phyloP scores from a whole-genome alignment of 2,797 vertebrate species.

The Aldrovandia affinis region DNA sequence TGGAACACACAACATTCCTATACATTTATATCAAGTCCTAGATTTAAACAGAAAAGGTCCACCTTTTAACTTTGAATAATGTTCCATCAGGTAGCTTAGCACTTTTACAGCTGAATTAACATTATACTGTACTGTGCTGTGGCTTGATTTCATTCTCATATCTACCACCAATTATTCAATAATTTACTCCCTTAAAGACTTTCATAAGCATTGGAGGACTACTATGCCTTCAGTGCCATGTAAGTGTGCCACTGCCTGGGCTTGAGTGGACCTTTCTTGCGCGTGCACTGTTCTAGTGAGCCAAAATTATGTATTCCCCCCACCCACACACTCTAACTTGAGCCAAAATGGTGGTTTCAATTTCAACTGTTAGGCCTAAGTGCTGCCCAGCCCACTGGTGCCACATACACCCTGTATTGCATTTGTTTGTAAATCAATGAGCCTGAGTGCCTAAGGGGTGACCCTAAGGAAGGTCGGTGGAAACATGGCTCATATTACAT shows the following conservation, averaged over 20 bases:
- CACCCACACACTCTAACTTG: background rate
- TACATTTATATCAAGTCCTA: background rate
- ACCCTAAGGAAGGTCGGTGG: background rate
- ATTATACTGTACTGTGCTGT: background rate
- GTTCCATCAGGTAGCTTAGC: background rate
- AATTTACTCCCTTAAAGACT: background rate
- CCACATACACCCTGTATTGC: background rate
- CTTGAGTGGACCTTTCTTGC: background rate
- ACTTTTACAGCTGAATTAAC: background rate
- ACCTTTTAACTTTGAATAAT: background rate
- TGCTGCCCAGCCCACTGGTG: too few relatives aligned
- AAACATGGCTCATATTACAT: background rate
- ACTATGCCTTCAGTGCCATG: too few relatives aligned
- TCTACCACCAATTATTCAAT: background rate
- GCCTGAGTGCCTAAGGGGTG: background rate
- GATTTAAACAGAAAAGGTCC: background rate
- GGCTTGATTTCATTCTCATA: background rate
- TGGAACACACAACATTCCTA: background rate
- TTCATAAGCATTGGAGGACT: background rate
- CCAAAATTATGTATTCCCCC: background rate
- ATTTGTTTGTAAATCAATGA: constrained; percentile 6
- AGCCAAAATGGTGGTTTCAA: background rate
- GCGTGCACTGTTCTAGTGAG: background rate
- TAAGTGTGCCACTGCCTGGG: background rate
- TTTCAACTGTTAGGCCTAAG: background rate